Conservation (phyloP, 2,888 invertebrate species). For the Scaptomyza caliginosa region DNA sequence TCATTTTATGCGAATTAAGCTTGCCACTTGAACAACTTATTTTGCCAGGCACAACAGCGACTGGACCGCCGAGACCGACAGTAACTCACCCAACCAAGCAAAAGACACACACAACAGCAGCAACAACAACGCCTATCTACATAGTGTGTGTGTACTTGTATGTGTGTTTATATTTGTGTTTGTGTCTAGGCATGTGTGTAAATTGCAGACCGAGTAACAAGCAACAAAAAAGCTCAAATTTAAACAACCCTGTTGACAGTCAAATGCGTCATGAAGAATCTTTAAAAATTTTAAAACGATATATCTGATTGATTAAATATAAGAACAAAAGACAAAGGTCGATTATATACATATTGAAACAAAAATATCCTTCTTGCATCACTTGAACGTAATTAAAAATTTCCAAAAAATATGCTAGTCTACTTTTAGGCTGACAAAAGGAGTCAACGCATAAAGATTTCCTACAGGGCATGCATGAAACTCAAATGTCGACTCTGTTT, state of each 20-base stretch:
- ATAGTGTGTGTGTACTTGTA: conserved; percentile 3
- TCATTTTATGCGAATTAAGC: conserved; percentile 84
- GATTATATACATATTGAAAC: too few species aligned
- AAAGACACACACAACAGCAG: conserved; percentile 26
- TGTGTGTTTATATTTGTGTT: conserved; percentile 4
- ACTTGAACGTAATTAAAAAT: conserved; percentile 13
- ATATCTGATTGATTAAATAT: too few species aligned
- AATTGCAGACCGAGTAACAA: conserved; percentile 18
- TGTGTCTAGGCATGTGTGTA: conserved; percentile 39
- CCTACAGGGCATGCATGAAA: conserved; percentile 56
- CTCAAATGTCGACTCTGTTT: conserved; percentile 20
- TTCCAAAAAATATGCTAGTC: conserved; percentile 37
- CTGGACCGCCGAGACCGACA: conserved; percentile 64
- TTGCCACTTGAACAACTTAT: conserved; percentile 81
- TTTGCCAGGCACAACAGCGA: conserved; percentile 55
- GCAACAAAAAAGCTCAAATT: conserved; percentile 31
- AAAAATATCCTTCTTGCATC: not conserved
- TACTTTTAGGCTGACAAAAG: conserved; percentile 61
- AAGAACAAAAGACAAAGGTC: too few species aligned
- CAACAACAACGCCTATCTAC: conserved; percentile 9
- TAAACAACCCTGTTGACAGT: conserved; percentile 46
- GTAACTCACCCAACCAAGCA: conserved; percentile 51
- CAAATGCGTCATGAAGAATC: conserved; percentile 1
- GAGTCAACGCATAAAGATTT: conserved; percentile 45
- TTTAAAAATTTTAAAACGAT: not conserved